These are phyloP conservation scores for Plusia festucae DNA, from an alignment of 2,888 invertebrate species.

Conservation along the genomic window DNA sequence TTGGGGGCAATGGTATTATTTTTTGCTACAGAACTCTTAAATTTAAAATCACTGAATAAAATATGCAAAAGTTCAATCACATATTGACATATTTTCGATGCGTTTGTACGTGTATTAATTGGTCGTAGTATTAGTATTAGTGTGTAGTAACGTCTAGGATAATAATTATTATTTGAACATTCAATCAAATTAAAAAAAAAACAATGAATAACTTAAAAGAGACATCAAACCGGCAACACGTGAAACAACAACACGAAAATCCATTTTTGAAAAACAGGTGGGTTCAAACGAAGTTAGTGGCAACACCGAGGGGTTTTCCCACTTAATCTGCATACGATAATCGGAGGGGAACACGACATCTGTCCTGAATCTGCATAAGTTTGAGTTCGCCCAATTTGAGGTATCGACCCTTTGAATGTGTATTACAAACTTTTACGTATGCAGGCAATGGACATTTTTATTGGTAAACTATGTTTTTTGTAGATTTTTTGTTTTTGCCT, in stretches of 20 bases:
- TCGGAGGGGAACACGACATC: slow-evolving; percentile 80
- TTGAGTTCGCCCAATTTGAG: slow-evolving; percentile 84
- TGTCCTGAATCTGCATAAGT: slow-evolving; percentile 85
- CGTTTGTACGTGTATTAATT: no score
- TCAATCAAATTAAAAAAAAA: background rate
- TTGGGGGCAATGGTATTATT: no score
- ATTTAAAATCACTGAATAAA: no score
- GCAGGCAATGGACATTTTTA: slow-evolving; percentile 54
- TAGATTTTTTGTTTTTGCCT: no score
- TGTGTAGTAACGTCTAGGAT: no score
- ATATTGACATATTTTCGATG: no score
- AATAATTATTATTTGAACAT: background rate
- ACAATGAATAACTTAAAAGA: background rate
- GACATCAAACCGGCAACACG: background rate
- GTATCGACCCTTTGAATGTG: slow-evolving; percentile 82
- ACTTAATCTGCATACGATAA: slow-evolving; percentile 87
- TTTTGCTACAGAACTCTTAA: no score
- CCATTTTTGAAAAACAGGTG: slow-evolving; percentile 68
- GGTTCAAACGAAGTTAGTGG: slow-evolving; percentile 67
- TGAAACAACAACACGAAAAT: slow-evolving; percentile 36
- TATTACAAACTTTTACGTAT: slow-evolving; percentile 61
- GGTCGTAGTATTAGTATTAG: no score
- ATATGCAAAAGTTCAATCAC: no score
- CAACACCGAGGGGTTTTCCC: slow-evolving; percentile 71
- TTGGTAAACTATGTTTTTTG: background rate